Evolutionary conservation across 2,888 invertebrate species (phyloP).

Genomic region (Euspilapteryx auroguttella): DNA sequence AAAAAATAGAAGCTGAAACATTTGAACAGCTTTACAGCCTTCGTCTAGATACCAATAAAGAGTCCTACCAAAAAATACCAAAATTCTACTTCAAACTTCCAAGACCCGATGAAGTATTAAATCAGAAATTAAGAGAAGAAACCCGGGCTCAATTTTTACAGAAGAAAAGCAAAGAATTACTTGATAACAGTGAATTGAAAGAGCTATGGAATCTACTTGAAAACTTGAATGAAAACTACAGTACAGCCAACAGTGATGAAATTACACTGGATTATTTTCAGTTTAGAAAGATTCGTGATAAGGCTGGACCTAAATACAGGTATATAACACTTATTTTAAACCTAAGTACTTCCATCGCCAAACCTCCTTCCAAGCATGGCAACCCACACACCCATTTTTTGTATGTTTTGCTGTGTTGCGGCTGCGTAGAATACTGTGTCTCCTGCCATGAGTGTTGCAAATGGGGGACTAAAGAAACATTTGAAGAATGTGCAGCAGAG

Average conservation of each 20-base stretch:
- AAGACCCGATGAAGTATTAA: conserved; percentile 72
- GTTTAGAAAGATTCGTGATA: conserved; percentile 75
- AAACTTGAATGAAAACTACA: conserved; percentile 75
- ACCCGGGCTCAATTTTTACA: conserved; percentile 86
- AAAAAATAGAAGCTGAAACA: conserved; percentile 51
- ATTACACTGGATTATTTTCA: conserved; percentile 84
- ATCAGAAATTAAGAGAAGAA: conserved; percentile 85
- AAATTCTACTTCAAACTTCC: conserved; percentile 79
- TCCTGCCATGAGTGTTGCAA: too few species aligned
- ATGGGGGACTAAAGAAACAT: too few species aligned
- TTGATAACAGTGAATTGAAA: conserved; percentile 87
- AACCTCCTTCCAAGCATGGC: too few species aligned
- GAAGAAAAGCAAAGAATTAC: conserved; percentile 77
- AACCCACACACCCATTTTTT: too few species aligned
- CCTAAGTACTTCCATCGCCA: too few species aligned
- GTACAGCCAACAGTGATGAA: conserved; percentile 67
- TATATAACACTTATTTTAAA: conserved; percentile 19
- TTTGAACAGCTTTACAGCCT: conserved; percentile 61
- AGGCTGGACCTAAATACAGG: conserved; percentile 77
- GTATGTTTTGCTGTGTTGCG: too few species aligned
- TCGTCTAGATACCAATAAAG: conserved; percentile 35
- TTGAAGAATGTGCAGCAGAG: too few species aligned
- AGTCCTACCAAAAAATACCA: conserved; percentile 67
- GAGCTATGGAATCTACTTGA: conserved; percentile 84
- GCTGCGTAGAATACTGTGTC: too few species aligned